Base-by-base conservation (phyloP, 2,888 invertebrate species). In the Eurois occulta region DNA sequence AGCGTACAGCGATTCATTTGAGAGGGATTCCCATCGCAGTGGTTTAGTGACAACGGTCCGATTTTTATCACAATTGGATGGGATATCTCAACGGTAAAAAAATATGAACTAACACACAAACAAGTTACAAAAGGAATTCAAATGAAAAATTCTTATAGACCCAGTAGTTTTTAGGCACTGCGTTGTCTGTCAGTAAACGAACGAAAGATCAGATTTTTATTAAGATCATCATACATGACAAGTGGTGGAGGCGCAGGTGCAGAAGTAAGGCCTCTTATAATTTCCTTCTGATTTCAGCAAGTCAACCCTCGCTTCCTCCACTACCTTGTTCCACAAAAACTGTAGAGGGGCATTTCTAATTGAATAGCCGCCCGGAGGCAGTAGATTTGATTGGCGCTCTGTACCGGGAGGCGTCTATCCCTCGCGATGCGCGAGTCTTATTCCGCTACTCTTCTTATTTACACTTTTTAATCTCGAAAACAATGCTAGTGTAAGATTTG, bases 321-420 rank as follows among this genome's bases (percentile, higher is more conserved):
- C 0, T 71, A 7, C 1, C 83, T 88, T 84, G 75, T 13, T 5
- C 78, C 87, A 80, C 75, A 74, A 68, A 43, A 58, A 65, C 52
- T 60, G 86, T 78, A 86, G 84, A 86, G 80, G 80, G 86, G 86
- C 86, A 88, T 90, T 90, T 92, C 92, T 94, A 94, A 94, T 94
- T 94, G 94, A 94, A 94, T 94, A 91, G 94, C 91, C 92, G 86
- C 89, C 90, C 82, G 81, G 89, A 90, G 91, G 91, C 92, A 90
- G 90, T 88, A 86, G 87, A 86, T 90, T 89, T 93, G 94, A 94
- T 94, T 94, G 93, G 89, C 88, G 88, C 89, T 84, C 87, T 84
- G 83, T 81, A 83, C 87, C 75, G 85, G 77, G 69, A 79, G 74
- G 70, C 81, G 81, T 77, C 78, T 77, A 83, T 77, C 72, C 85